Evolutionary conservation across 1,140 invertebrate species (phyloP), one percentile per base, ranked within the genome.

Genomic region (Tetramorium parvispinum): DNA sequence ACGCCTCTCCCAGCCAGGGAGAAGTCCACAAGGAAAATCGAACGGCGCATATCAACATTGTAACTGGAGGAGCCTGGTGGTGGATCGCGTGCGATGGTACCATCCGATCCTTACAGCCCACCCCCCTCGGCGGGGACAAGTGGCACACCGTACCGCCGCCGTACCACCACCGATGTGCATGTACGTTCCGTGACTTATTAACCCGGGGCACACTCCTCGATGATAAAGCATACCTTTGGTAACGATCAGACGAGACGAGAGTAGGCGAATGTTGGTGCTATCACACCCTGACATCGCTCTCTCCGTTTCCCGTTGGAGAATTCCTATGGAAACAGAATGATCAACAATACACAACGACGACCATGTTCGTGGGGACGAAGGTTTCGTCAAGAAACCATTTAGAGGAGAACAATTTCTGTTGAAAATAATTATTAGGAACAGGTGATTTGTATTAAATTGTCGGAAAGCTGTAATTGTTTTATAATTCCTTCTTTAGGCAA

Each of bases 71-170:
- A 92, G 91, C 89, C 92, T 93, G 93, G 93, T 81, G 91, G 92
- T 92, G 91, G 92, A 93, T 94, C 91, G 94, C 93, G 92, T 94
- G 93, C 79, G 63, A 73, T 71, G 77, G 87, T 91, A 87, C 91
- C 88, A 92, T 94, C 87, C 91, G 88, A 90, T 73, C 86, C 87
- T 89, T 53, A 40, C 6, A 13, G 51, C 3, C 63, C 32, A 32
- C 32, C 3, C 32, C 63, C 63, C 63, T 66, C 5, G 10, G 66
- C 27, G 87, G 92, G 79, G 91, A 93, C 89, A 93, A 68, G 55
- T 37, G 93, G 92, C 85, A 94, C 92, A 4, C 32, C 32, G 32
- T 32, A 32, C 92, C 91, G 93, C 87, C 89, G 83, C 75, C 51
- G 87, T 88, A 63, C 68, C 24, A 43, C 53, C 78, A 13, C 40